Evolutionary conservation across 2,888 invertebrate genomes (phyloP), one percentile per base, ranked within the genome.

Genomic region (Xanthorhoe spadicearia): DNA sequence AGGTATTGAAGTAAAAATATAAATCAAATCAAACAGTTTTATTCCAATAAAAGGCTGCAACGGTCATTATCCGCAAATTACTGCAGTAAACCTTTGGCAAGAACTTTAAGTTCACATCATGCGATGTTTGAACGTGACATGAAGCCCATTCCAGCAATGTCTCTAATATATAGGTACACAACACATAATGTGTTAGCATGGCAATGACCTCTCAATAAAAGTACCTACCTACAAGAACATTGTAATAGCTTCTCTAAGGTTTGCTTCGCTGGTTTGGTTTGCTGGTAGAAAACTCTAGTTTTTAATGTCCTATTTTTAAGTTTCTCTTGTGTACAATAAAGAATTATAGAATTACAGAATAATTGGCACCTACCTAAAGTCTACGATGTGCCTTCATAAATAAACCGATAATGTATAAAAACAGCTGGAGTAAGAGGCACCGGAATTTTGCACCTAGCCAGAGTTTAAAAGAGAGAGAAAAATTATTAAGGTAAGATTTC

Each of bases 101-200:
- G 63, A 56, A 64, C 35, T 67, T 56, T 23, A 23, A 60, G 43
- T 56, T 46, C 28, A 46, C 18, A 43, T 51, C 58, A 59, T 54
- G 64, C 58, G 19, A 64, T 65, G 53, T 51, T 54, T 57, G 64
- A 67, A 76, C 71, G 72, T 77, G 75, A 72, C 79, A 74, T 79
- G 54, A 57, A 61, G 15, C 50, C 54, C 1, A 59, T 53, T 49
- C 49, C 43, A 32, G 17, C 13, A 23, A 52, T 52, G 52, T 18
- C 52, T 52, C 32, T 19, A 9, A 23, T 57, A 38, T 38, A 54
- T 17, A 54, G 18, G 10, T 19, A 38, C 15, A 15, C 46, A 7
- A n/a, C 15, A 15, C 10, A 46, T 46, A n/a, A n/a, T 15, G 5
- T 46, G 17, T 48, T 17, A 7, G 48, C 17, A 17, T 48, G 17